Evolutionary conservation across 2,797 vertebrate genomes (phyloP).

Genomic region (Peromyscus melanophrys): DNA sequence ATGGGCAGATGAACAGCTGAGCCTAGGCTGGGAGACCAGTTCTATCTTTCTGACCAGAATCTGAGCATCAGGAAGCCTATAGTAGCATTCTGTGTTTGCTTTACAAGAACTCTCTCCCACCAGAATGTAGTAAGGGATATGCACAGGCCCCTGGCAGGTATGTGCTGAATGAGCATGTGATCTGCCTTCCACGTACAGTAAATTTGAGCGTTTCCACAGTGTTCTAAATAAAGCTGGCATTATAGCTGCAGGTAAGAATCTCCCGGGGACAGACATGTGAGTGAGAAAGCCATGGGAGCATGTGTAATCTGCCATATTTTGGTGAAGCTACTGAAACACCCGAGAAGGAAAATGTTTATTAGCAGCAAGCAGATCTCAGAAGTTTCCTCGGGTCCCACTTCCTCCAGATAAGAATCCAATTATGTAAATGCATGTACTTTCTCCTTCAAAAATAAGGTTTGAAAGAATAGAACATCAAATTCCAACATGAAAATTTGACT

Average conservation of each 20-base stretch:
- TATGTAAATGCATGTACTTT: constrained; percentile 22
- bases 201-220: background rate
- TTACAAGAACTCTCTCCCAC: background rate
- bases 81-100: fast-evolving
- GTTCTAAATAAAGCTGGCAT: background rate
- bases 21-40: fast-evolving
- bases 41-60: fast-evolving
- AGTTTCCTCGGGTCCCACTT: background rate
- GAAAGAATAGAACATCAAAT: constrained; percentile 44
- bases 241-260: fast-evolving
- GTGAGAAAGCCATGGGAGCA: fast-evolving
- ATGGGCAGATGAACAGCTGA: fast-evolving
- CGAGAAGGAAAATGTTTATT: background rate
- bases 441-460: constrained; percentile 38
- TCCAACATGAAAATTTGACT: constrained; percentile 6
- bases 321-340: background rate
- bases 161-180: fast-evolving
- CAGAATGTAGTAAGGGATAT: too few species aligned
- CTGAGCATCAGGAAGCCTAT: fast-evolving
- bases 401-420: constrained; percentile 68
- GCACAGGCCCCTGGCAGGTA: fast-evolving
- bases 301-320: background rate
- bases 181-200: background rate
- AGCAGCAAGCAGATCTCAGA: background rate
- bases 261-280: fast-evolving